Evolutionary conservation across 2,113 vertebrate genomes (phyloP), one percentile per base, ranked within the genome.

Genomic region (Ammodramus savannarum): DNA sequence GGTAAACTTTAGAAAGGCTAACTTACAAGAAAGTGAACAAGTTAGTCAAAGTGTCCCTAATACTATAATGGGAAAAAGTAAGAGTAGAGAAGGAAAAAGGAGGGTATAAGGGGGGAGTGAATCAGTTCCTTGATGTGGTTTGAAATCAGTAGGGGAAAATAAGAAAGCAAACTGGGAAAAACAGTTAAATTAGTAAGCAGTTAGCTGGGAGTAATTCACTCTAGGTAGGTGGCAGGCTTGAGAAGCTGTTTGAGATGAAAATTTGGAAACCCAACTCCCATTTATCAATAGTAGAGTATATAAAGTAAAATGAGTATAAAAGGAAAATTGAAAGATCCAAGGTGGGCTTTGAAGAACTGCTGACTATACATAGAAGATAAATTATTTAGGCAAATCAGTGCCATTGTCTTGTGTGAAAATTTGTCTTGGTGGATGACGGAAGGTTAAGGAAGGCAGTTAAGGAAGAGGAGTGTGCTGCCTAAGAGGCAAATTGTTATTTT

Each of bases 391-490:
- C 59, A 92, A 86, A 92, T 86, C 67, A 51, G 59, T 59, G 43
- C 51, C 46, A 55, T 94, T 93, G 75, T 95, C 88, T 88, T 77
- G 13, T n/a, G 68, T 69, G 79, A 86, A 93, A 83, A 77, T 58
- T 62, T 22, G 34, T 48, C 10, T 74, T 88, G 32, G 39, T 71
- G 51, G 63, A 62, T 90, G 59, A 86, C 38, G 8, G 34, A 26
- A 92, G 32, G 46, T 83, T 88, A 90, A 88, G 80, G 75, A 61
- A 1, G 1, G 51, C 46, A 67, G 66, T 92, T 92, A 88, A 90
- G 26, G 72, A 93, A 93, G 29, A 79, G 48, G 69, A 79, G 29
- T 49, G n/a, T 77, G 48, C n/a, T 86, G 51, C 57, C 69, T 39
- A 71, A 71, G 76, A 67, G 46, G 46, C 32, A 90, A 91, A 20